These are phyloP conservation scores for Petroica traversi DNA, from an alignment of 2,113 vertebrate species.

Conservation along the genomic window DNA sequence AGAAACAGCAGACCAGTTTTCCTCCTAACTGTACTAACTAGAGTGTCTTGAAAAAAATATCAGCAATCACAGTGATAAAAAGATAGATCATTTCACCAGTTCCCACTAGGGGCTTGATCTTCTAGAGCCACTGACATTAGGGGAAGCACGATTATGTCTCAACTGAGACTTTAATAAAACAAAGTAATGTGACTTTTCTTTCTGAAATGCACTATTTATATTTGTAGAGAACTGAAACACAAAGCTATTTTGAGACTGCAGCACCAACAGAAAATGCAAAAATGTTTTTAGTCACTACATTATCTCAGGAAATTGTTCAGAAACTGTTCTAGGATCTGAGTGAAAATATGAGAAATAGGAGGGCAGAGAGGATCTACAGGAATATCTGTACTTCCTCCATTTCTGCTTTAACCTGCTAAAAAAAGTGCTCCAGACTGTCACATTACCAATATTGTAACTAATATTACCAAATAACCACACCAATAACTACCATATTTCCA, in stretches of 20 bases:
- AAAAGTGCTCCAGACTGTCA: background rate
- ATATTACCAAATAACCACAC: background rate
- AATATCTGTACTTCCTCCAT: background rate
- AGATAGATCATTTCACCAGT: background rate
- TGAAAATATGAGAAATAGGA: background rate
- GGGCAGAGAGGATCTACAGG: background rate
- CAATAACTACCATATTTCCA: conserved; percentile 18
- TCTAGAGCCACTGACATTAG: background rate
- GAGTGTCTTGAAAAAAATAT: background rate
- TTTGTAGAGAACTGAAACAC: background rate
- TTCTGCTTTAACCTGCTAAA: background rate
- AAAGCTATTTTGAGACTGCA: background rate
- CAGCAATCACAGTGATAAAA: background rate
- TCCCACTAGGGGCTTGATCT: background rate
- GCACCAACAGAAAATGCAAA: background rate
- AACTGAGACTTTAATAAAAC: background rate
- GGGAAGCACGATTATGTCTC: background rate
- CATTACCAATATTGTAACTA: background rate
- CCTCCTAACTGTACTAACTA: background rate
- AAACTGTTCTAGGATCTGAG: background rate
- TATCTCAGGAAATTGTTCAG: background rate
- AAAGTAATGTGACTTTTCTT: no score
- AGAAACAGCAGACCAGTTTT: background rate
- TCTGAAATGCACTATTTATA: no score
- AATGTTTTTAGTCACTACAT: background rate